Evolutionary conservation across 2,113 vertebrate species (phyloP).

Genomic region (Ptilonorhynchus violaceus): DNA sequence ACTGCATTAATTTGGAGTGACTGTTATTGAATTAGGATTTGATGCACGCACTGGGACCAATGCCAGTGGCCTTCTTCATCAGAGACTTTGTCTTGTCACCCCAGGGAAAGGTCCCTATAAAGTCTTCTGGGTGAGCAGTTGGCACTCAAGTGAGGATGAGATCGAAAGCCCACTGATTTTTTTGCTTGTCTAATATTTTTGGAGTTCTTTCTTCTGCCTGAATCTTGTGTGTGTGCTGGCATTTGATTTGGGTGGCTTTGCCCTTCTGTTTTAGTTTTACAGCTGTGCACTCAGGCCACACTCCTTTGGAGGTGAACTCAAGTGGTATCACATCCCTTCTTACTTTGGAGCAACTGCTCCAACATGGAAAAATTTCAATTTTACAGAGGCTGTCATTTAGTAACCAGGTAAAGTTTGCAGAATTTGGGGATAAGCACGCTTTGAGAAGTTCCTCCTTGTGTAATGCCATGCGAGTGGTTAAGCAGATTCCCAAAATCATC

Average conservation of each 20-base stretch:
- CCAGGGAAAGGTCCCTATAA: accelerated
- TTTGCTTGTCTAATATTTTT: not conserved
- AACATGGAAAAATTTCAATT: not conserved
- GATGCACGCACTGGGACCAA: not conserved
- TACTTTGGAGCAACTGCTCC: not conserved
- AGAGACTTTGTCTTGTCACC: not conserved
- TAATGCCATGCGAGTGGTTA: accelerated
- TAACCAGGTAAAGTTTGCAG: not conserved
- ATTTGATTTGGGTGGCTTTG: not conserved
- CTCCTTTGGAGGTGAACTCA: not conserved
- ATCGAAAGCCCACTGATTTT: not conserved
- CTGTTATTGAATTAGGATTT: not conserved
- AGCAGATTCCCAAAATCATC: not conserved
- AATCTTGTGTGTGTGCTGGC: not conserved
- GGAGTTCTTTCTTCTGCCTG: not conserved
- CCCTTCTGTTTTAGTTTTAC: not conserved
- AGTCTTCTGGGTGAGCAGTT: not conserved
- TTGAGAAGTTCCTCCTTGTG: not conserved
- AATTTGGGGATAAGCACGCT: not conserved
- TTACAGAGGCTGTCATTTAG: not conserved
- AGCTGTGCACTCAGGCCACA: not conserved
- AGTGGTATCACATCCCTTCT: not conserved
- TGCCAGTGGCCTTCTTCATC: not conserved
- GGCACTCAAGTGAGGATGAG: not conserved
- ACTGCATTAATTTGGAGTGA: not conserved